Percentiles rank a stretch among this genome's conserved stretches.
Evolutionary conservation across 1,140 invertebrate species (phyloP).

Genomic region (Lutraria rhynchaena): DNA sequence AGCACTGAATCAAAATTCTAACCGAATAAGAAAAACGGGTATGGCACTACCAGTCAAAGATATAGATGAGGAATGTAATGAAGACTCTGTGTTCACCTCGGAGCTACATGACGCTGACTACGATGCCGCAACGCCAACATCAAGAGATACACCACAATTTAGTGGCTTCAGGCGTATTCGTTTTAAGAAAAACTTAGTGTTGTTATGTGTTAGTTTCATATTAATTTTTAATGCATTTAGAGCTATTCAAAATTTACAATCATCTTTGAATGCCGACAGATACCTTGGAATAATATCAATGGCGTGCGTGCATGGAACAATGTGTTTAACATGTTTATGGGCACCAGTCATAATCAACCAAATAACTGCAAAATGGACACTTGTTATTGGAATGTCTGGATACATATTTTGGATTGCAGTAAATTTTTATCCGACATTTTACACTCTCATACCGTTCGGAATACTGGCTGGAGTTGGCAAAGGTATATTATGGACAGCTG

Average conservation of each 20-base stretch:
- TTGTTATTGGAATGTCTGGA: constrained; percentile 77
- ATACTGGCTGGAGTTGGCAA: constrained; percentile 80
- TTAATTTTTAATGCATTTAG: constrained; percentile 80
- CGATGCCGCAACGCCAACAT: constrained; percentile 34
- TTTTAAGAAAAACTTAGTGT: constrained; percentile 79
- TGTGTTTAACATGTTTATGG: constrained; percentile 77
- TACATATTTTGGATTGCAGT: constrained; percentile 80
- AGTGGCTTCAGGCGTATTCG: constrained; percentile 50
- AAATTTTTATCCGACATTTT: constrained; percentile 80
- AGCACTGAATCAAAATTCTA: background rate
- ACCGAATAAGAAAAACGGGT: constrained; percentile 14
- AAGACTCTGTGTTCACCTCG: constrained; percentile 41
- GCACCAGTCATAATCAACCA: constrained; percentile 78
- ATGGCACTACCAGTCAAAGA: constrained; percentile 15
- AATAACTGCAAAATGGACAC: constrained; percentile 79
- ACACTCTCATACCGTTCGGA: constrained; percentile 79
- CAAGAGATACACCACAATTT: constrained; percentile 12
- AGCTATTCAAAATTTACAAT: constrained; percentile 81
- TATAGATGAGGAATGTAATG: constrained; percentile 35
- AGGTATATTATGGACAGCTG: constrained; percentile 80
- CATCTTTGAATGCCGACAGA: constrained; percentile 74
- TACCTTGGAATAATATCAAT: constrained; percentile 79
- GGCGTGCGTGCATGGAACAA: constrained; percentile 77
- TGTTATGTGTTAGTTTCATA: constrained; percentile 79
- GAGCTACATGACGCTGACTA: constrained; percentile 18